These are phyloP conservation scores for Diadophis punctatus DNA, from an alignment of 2,113 vertebrate species.

Conservation along the genomic window DNA sequence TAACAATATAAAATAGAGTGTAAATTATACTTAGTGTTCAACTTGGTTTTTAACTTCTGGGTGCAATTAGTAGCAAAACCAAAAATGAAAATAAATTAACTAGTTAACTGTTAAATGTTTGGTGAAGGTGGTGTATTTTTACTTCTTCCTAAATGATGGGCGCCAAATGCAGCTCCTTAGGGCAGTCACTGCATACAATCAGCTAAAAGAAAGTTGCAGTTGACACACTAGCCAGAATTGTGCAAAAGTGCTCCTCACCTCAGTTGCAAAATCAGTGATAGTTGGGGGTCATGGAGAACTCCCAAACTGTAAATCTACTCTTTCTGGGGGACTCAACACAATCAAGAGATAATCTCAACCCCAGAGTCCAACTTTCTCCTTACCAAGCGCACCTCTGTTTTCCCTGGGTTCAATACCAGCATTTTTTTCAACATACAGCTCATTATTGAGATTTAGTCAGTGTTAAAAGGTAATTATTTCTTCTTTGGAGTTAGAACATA, in stretches of 20 bases:
- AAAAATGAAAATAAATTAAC: background rate
- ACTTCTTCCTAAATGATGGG: background rate
- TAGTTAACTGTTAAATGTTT: background rate
- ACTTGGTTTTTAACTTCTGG: background rate
- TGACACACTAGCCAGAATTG: background rate
- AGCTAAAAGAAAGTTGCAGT: background rate
- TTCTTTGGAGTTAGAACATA: background rate
- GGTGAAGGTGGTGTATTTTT: background rate
- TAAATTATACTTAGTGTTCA: background rate
- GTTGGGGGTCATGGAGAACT: background rate
- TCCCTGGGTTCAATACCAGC: background rate
- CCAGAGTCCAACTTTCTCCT: background rate
- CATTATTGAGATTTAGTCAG: background rate
- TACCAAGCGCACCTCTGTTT: background rate
- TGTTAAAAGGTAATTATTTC: background rate
- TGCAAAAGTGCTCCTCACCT: background rate
- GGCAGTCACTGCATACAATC: background rate
- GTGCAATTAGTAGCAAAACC: background rate
- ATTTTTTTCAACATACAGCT: background rate
- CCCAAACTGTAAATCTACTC: background rate
- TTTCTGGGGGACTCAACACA: background rate
- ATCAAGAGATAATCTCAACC: background rate
- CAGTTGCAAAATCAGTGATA: background rate
- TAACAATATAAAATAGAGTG: background rate
- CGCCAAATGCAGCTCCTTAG: background rate